Percentiles rank a stretch among this genome's conserved stretches.
These are phyloP conservation scores for Stomatorhinus walkeri DNA, from an alignment of 2,797 vertebrate genomes.

Conservation along the genomic window DNA sequence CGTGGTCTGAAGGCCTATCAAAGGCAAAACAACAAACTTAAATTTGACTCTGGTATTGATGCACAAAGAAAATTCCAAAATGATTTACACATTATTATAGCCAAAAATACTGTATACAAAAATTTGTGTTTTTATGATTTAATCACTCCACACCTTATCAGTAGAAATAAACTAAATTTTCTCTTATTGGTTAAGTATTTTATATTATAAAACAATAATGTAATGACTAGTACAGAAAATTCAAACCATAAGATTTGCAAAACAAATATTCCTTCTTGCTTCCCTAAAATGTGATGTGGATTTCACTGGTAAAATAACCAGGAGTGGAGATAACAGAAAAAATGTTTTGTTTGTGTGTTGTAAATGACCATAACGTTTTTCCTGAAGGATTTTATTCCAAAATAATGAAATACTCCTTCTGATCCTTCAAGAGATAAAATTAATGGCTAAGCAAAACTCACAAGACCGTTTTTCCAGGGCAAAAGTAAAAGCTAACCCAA, in stretches of 20 bases:
- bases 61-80: neutral
- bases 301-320: neutral
- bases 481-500: too few relatives aligned
- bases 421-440: neutral
- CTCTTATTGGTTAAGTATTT: neutral
- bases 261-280: neutral
- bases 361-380: neutral
- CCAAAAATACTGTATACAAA: neutral
- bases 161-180: neutral
- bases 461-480: neutral
- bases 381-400: neutral
- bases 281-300: neutral
- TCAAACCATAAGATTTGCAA: neutral
- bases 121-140: neutral
- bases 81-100: neutral
- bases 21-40: neutral
- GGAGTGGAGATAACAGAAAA: neutral
- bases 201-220: neutral
- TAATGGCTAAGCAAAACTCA: neutral
- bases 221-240: neutral
- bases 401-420: neutral
- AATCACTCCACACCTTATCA: neutral
- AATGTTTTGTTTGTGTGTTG: neutral
- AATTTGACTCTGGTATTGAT: neutral
- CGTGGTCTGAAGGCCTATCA: neutral